Evolutionary conservation across 2,113 vertebrate species (phyloP), one percentile per base, ranked within the genome.

Genomic region (Donacobius atricapilla): DNA sequence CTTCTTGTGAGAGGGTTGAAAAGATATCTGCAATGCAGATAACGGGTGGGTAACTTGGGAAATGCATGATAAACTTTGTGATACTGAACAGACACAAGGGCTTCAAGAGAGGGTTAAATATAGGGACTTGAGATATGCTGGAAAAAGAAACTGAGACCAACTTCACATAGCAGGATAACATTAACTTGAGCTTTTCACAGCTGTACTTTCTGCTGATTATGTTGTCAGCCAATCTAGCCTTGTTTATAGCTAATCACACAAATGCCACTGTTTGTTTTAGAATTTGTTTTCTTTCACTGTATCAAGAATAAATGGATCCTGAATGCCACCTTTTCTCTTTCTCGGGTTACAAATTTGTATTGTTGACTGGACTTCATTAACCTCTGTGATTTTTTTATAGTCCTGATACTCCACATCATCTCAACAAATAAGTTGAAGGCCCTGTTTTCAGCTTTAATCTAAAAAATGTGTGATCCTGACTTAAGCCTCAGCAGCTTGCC

Each of bases 401-500:
- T 90, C 90, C 92, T 9, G 63, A 96, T 97, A 91, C 97, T 95
- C 87, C 96, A 94, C 84, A 97, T 97, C 87, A 90, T 97, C 97
- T 96, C 96, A 78, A 95, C 78, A 82, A 66, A 2, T 89, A 93
- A 84, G 96, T 93, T 93, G 76, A 96, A 97, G 97, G 83, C 94
- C 97, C 96, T 96, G 70, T 95, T 96, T 97, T 97, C 93, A 93
- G 78, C 68, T 94, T 96, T 91, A 92, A 94, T 97, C 98, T 97
- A 58, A 96, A 93, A 97, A 89, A 96, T 96, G 93, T 95, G 50
- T 96, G 94, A 93, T 97, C 98, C 97, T 97, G 97, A 97, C 91
- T 98, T 97, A 97, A 98, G 97, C 98, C 98, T 98, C 98, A 98
- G 98, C 98, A 98, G 98, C 98, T 98, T 98, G 99, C 96, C 99